These are phyloP conservation scores for Caloenas nicobarica DNA, from an alignment of 2,113 vertebrate species.

Conservation along the genomic window DNA sequence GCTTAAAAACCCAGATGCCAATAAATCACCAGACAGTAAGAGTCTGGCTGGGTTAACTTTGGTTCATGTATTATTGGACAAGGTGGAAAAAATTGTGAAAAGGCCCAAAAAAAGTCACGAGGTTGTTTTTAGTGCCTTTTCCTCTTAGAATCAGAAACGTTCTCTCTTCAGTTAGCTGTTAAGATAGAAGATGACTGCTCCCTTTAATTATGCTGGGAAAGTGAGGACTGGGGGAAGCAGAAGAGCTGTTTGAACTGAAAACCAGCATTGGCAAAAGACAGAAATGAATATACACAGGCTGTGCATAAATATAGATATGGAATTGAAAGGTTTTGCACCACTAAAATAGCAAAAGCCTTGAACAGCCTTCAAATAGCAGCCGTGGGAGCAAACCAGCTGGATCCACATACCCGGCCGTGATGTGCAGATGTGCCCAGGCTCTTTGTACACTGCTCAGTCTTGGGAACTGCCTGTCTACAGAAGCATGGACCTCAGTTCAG, in stretches of 20 bases:
- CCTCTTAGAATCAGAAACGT: not conserved
- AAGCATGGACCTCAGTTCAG: not conserved
- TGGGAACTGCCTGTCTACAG: constrained; percentile 18
- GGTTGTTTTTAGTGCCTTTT: not conserved
- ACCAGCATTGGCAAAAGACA: constrained; percentile 49
- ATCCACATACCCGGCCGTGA: not conserved
- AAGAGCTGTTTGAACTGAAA: constrained; percentile 60
- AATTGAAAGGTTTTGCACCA: constrained; percentile 58
- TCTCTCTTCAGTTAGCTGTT: constrained; percentile 14
- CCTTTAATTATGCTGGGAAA: constrained; percentile 45
- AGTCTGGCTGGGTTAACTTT: not conserved
- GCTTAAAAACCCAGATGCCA: not conserved
- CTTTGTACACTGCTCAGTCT: not conserved
- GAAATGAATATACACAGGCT: constrained; percentile 60
- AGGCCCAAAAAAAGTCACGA: not conserved
- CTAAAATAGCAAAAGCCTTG: constrained; percentile 62
- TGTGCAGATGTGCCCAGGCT: constrained; percentile 32
- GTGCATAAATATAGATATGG: constrained; percentile 59
- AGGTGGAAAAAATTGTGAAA: not conserved
- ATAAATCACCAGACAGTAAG: not conserved
- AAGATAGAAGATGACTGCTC: constrained; percentile 21
- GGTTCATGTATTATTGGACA: not conserved
- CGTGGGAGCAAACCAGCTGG: constrained; percentile 42
- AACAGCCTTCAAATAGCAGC: constrained; percentile 57
- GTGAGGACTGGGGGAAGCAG: constrained; percentile 39